phyloP scores from a whole-genome alignment of 1,140 invertebrate species.

The Magallana angulata region DNA sequence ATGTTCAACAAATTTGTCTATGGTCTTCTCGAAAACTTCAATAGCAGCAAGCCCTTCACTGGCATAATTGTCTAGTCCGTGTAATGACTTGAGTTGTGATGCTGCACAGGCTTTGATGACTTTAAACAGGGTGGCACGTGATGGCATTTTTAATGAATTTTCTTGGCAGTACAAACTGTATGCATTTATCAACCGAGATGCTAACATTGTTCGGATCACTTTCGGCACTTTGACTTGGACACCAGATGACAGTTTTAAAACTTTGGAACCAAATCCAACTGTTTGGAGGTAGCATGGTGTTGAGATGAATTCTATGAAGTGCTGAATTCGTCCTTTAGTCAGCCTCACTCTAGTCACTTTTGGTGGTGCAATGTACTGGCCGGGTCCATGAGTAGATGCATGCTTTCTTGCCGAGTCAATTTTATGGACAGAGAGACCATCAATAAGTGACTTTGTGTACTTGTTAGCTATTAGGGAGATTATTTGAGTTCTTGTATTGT shows the following conservation, averaged over 20 bases:
- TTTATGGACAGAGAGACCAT: conserved; percentile 34
- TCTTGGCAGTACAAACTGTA: conserved; percentile 25
- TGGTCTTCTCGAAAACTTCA: background rate
- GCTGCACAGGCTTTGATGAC: conserved; percentile 42
- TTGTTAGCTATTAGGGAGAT: conserved; percentile 29
- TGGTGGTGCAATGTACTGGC: background rate
- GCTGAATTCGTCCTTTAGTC: conserved; percentile 36
- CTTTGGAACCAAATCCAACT: conserved; percentile 5
- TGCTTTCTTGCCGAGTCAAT: conserved; percentile 45
- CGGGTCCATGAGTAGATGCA: conserved; percentile 41
- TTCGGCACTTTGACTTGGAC: conserved; percentile 41
- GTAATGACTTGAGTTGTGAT: conserved; percentile 39
- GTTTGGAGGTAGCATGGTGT: conserved; percentile 25
- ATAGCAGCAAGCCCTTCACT: conserved; percentile 30
- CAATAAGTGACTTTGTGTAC: conserved; percentile 8
- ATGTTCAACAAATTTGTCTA: conserved; percentile 18
- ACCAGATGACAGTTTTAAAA: conserved; percentile 43
- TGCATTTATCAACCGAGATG: conserved; percentile 30
- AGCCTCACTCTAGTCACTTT: conserved; percentile 22
- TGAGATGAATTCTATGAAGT: conserved; percentile 45
- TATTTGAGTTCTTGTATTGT: conserved; percentile 8
- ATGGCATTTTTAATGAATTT: background rate
- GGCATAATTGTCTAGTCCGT: conserved; percentile 31
- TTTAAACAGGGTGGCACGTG: conserved; percentile 22
- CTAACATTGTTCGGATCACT: conserved; percentile 44